Conservation (phyloP, 2,113 vertebrate species). For the Parotia lawesii region DNA sequence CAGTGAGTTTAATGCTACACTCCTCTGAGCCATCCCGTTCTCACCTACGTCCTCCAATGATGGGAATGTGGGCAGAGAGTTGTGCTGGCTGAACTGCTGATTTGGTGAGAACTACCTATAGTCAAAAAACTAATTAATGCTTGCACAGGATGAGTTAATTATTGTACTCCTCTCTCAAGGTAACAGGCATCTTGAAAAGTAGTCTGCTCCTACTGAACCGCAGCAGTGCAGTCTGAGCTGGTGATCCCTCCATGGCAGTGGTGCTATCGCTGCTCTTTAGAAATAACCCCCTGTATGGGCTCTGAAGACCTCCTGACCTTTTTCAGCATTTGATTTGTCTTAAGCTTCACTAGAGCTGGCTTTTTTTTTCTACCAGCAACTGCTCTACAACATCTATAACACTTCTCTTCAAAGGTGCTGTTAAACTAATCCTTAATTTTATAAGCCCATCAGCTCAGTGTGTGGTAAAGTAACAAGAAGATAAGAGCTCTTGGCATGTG, state of each 20-base stretch:
- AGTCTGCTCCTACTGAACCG: neutral
- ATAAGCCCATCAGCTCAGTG: neutral
- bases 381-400: neutral
- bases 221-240: neutral
- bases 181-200: neutral
- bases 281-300: neutral
- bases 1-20: accelerated
- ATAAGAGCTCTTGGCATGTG: constrained; percentile 13
- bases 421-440: constrained; percentile 26
- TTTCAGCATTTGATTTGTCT: neutral
- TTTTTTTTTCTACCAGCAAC: neutral
- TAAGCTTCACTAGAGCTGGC: neutral
- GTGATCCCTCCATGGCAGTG: neutral
- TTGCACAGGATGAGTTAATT: neutral
- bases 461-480: neutral
- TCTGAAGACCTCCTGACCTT: neutral
- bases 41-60: neutral
- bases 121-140: neutral
- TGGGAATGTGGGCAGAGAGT: neutral
- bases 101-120: neutral
- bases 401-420: neutral
- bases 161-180: neutral
- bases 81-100: neutral
- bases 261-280: neutral
- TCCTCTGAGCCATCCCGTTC: neutral